These are phyloP conservation scores for Parapsyche elsis DNA, from an alignment of 1,140 invertebrate species.

Conservation along the genomic window DNA sequence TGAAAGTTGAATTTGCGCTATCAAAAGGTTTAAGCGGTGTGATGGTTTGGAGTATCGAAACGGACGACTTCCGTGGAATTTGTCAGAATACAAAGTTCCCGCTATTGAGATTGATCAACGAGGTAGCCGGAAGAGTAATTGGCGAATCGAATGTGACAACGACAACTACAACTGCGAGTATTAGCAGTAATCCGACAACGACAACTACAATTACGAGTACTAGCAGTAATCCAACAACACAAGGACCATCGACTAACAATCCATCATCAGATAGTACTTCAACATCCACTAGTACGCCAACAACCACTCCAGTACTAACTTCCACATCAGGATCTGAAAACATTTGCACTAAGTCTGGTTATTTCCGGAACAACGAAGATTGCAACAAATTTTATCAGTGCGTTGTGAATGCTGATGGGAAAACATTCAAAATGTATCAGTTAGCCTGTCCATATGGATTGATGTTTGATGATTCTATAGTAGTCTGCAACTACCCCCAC, in stretches of 20 bases:
- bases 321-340: background rate
- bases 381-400: constrained; percentile 38
- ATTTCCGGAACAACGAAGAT: background rate
- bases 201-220: background rate
- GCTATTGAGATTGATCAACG: constrained; percentile 55
- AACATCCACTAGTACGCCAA: background rate
- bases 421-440: constrained; percentile 11
- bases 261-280: background rate
- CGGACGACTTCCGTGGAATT: constrained; percentile 74
- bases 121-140: constrained; percentile 58
- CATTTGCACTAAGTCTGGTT: background rate
- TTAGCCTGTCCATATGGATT: constrained; percentile 17
- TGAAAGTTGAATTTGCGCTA: constrained; percentile 70
- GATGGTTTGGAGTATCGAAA: constrained; percentile 81
- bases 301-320: background rate
- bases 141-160: background rate
- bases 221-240: background rate
- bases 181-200: background rate
- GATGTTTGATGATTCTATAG: constrained; percentile 1
- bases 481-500: constrained; percentile 21
- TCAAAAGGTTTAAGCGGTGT: constrained; percentile 69
- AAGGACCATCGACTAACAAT: background rate
- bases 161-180: background rate
- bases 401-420: background rate
- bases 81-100: constrained; percentile 69